Conservation (phyloP, 2,113 vertebrate species). For the Ascaphus truei region DNA sequence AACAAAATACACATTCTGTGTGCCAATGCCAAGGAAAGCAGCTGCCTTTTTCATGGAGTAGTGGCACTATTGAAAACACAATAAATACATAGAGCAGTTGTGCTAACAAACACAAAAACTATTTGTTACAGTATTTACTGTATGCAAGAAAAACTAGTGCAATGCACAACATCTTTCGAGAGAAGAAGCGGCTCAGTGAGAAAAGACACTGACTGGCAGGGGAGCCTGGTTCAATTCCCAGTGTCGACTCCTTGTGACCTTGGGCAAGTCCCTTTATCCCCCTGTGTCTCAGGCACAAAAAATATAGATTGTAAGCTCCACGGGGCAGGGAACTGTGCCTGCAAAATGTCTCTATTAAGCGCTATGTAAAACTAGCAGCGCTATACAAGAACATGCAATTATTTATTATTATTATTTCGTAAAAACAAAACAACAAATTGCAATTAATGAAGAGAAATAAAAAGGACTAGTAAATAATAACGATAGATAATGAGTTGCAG, state of each 20-base stretch:
- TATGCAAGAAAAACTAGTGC: no score
- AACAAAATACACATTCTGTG: conserved; percentile 72
- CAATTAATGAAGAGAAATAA: background rate
- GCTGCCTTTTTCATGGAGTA: conserved; percentile 82
- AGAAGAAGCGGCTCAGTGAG: no score
- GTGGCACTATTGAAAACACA: conserved; percentile 63
- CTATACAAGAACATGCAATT: background rate
- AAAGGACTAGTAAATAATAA: background rate
- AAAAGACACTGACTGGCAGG: no score
- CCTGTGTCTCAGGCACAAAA: background rate
- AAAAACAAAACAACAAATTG: background rate
- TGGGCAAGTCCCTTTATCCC: no score
- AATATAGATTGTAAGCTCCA: background rate
- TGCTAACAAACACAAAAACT: background rate
- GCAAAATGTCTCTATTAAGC: no score
- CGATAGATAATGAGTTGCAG: background rate
- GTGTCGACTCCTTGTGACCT: no score
- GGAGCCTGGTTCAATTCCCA: no score
- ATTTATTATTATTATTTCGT: no score
- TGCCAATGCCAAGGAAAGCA: conserved; percentile 76
- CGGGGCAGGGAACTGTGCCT: no score
- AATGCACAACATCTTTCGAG: no score
- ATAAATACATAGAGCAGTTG: background rate
- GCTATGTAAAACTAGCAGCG: background rate
- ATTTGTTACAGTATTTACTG: background rate